Conservation (phyloP, 2,113 vertebrate species). For the Saguinus midas region DNA sequence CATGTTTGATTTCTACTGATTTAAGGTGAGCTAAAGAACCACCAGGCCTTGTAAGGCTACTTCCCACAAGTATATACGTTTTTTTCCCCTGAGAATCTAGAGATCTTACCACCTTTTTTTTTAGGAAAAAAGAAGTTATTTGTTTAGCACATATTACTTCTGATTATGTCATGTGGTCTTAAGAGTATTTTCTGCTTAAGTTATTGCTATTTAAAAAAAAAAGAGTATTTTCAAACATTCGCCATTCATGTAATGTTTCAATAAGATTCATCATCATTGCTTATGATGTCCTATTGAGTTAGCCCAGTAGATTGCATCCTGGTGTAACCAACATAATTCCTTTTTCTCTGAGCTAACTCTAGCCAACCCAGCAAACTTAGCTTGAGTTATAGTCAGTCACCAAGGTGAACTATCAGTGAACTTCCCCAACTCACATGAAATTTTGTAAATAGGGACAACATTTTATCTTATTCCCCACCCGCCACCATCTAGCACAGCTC, state of each 20-base stretch:
- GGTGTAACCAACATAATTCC: background rate
- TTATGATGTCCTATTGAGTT: background rate
- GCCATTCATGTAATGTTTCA: background rate
- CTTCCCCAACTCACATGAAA: background rate
- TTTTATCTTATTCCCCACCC: background rate
- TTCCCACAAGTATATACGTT: background rate
- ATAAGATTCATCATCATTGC: background rate
- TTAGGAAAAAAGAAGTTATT: background rate
- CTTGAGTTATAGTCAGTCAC: background rate
- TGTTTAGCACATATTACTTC: background rate
- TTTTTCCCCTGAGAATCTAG: background rate
- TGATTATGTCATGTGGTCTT: background rate
- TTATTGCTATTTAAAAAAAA: too few relatives aligned
- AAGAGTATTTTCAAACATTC: background rate
- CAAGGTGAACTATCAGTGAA: background rate
- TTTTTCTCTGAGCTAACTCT: background rate
- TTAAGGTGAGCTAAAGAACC: background rate
- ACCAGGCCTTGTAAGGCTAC: background rate
- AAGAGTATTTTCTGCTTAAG: background rate
- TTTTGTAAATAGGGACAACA: background rate
- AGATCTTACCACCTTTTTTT: background rate
- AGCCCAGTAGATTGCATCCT: background rate
- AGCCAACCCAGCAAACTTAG: background rate
- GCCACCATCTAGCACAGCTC: background rate
- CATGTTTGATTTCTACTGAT: background rate